Percentiles rank a stretch among this genome's conserved stretches.
Evolutionary conservation across 2,888 invertebrate genomes (phyloP).

Genomic region (Synergus gifuensis): DNA sequence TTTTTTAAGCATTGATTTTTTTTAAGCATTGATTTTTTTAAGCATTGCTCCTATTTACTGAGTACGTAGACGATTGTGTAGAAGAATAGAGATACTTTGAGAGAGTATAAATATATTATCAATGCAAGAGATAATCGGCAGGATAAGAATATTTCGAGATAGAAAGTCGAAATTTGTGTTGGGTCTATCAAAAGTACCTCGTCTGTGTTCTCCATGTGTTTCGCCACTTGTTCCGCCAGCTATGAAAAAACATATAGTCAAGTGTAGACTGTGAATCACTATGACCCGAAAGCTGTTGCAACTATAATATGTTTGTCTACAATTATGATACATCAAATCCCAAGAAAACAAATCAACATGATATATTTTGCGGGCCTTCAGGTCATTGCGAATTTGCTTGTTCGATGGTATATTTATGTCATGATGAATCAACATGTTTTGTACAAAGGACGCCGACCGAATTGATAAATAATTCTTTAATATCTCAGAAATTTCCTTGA

Average conservation of each 20-base stretch:
- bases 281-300: slow-evolving; percentile 63
- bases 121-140: slow-evolving; percentile 41
- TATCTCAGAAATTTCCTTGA: too few relatives aligned
- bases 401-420: slow-evolving; percentile 57
- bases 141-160: slow-evolving; percentile 17
- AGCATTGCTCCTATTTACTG: not conserved
- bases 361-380: slow-evolving; percentile 56
- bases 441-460: slow-evolving; percentile 60
- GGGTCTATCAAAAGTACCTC: slow-evolving; percentile 66
- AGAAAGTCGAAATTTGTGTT: slow-evolving; percentile 44
- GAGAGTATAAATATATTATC: slow-evolving; percentile 35
- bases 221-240: slow-evolving; percentile 75
- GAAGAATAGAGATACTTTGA: slow-evolving; percentile 58
- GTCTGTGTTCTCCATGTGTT: slow-evolving; percentile 72
- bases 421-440: slow-evolving; percentile 14
- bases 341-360: not conserved
- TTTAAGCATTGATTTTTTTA: not conserved
- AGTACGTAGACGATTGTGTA: slow-evolving; percentile 18
- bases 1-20: too few relatives aligned
- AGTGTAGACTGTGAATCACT: slow-evolving; percentile 65
- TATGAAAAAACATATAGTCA: slow-evolving; percentile 73
- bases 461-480: slow-evolving; percentile 44
- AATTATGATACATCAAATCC: not conserved
- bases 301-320: slow-evolving; percentile 39
- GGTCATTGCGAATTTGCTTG: slow-evolving; percentile 63